phyloP scores from a whole-genome alignment of 2,888 invertebrate genomes.

The Catotricha subobsoleta region DNA sequence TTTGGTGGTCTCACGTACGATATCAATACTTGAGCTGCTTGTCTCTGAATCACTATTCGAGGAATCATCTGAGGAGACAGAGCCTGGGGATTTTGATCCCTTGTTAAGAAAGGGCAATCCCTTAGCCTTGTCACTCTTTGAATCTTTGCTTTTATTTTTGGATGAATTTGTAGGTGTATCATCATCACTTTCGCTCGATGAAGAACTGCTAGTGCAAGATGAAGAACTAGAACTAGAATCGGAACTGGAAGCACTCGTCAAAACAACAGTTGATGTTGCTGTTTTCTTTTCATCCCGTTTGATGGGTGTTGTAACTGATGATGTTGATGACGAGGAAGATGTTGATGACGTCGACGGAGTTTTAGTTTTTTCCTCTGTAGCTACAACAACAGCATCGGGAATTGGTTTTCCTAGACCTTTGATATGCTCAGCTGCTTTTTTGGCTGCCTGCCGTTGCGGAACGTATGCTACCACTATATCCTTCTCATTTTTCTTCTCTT shows the following conservation, averaged over 20 bases:
- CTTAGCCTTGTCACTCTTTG: slow-evolving; percentile 36
- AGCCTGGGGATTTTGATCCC: slow-evolving; percentile 46
- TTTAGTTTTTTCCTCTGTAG: slow-evolving; percentile 19
- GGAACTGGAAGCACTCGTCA: slow-evolving; percentile 21
- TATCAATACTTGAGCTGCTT: slow-evolving; percentile 18
- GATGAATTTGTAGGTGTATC: slow-evolving; percentile 22
- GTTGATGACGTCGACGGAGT: slow-evolving; percentile 29
- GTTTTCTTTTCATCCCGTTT: slow-evolving; percentile 19
- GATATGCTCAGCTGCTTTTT: slow-evolving; percentile 79
- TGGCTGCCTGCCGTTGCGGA: slow-evolving; percentile 77
- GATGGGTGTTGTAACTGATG: slow-evolving; percentile 12
- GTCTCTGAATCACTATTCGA: slow-evolving; percentile 13
- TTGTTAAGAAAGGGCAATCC: slow-evolving; percentile 68
- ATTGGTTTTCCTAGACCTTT: slow-evolving; percentile 43
- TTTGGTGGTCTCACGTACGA: neutral
- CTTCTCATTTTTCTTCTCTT: slow-evolving; percentile 23
- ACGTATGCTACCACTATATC: slow-evolving; percentile 59
- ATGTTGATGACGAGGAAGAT: slow-evolving; percentile 33
- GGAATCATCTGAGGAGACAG: slow-evolving; percentile 41
- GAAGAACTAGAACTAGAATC: slow-evolving; percentile 36
- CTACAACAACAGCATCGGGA: slow-evolving; percentile 15
- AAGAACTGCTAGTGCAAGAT: slow-evolving; percentile 37
- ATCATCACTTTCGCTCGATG: slow-evolving; percentile 39
- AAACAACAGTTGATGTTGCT: slow-evolving; percentile 10
- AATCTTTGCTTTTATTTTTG: slow-evolving; percentile 27